These are phyloP conservation scores for Potorous gilbertii DNA, from an alignment of 2,797 vertebrate genomes.

Conservation along the genomic window DNA sequence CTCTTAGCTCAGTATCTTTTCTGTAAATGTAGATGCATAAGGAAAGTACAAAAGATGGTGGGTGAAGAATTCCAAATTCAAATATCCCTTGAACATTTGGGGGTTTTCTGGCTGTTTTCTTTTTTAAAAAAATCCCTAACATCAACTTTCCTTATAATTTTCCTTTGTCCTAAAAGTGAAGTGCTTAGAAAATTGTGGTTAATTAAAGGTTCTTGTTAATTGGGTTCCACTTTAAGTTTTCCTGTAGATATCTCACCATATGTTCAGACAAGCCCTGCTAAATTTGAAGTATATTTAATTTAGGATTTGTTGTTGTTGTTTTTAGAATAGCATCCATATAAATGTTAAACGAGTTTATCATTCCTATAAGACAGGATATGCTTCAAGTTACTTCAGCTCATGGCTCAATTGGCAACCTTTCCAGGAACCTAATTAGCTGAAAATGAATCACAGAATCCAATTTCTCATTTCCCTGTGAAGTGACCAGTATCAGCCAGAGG, in stretches of 20 bases:
- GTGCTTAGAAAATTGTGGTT: background rate
- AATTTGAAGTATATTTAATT: background rate
- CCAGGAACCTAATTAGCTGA: background rate
- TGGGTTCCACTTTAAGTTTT: background rate
- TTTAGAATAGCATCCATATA: background rate
- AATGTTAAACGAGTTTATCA: slow-evolving; percentile 2
- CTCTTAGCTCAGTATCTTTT: background rate
- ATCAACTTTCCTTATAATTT: background rate
- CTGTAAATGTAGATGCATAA: background rate
- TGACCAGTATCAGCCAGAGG: background rate
- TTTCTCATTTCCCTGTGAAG: background rate
- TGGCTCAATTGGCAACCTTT: background rate
- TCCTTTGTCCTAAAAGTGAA: background rate
- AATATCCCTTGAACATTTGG: background rate
- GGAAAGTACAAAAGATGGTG: background rate
- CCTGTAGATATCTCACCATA: background rate
- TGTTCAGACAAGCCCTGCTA: background rate
- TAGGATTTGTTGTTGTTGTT: background rate
- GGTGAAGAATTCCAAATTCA: background rate
- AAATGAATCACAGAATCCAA: background rate
- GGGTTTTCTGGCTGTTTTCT: background rate
- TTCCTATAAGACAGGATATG: background rate
- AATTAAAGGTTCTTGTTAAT: slow-evolving; percentile 1
- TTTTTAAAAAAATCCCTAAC: background rate
- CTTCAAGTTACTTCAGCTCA: background rate